phyloP scores from a whole-genome alignment of 2,888 invertebrate species.

The Eupithecia vulgata region DNA sequence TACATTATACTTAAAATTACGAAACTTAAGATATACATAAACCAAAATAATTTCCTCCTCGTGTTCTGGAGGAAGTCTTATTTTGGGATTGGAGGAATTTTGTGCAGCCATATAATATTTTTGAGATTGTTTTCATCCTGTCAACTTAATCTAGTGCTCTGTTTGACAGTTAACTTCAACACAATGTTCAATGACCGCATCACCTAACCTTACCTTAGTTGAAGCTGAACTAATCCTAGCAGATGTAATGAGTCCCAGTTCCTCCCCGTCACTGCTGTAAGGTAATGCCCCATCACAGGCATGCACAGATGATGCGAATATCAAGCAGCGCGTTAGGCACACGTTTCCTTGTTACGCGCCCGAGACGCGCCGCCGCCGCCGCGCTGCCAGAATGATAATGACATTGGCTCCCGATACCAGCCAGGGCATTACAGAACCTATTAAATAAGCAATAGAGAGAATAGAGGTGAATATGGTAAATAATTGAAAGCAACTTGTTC shows the following conservation, averaged over 20 bases:
- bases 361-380: background rate
- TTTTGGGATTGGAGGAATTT: background rate
- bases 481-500: background rate
- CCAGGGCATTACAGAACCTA: slow-evolving; percentile 43
- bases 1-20: too few species aligned
- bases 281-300: slow-evolving; percentile 66
- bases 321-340: slow-evolving; percentile 78
- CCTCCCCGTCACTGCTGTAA: background rate
- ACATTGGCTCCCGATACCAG: slow-evolving; percentile 52
- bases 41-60: too few species aligned
- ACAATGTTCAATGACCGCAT: background rate
- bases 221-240: background rate
- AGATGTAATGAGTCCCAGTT: slow-evolving; percentile 15
- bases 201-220: background rate
- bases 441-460: slow-evolving; percentile 10
- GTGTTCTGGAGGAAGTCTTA: too few species aligned
- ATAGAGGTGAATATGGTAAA: background rate
- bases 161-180: background rate
- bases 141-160: too few species aligned
- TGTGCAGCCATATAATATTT: too few species aligned
- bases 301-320: slow-evolving; percentile 78
- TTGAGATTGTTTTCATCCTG: too few species aligned
- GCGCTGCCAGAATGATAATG: slow-evolving; percentile 67
- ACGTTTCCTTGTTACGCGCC: slow-evolving; percentile 78
- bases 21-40: too few species aligned